These are phyloP conservation scores for Alloplasta piceator DNA, from an alignment of 2,888 invertebrate genomes.

Conservation along the genomic window DNA sequence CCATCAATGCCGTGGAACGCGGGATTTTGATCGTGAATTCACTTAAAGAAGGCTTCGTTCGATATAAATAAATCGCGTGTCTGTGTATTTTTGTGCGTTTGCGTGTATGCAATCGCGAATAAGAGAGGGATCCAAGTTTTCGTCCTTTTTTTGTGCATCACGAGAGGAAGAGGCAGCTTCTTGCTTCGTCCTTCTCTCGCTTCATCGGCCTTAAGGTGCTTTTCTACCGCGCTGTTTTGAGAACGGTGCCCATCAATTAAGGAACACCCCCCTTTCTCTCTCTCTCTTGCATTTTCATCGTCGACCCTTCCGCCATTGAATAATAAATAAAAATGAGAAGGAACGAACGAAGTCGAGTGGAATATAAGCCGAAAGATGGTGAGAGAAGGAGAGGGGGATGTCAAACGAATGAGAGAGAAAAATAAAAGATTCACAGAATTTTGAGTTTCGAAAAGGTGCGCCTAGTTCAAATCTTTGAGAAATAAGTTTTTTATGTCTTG, in stretches of 20 bases:
- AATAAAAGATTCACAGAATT: conserved; percentile 29
- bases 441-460: neutral
- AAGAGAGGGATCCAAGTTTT: neutral
- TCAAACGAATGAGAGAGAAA: conserved; percentile 29
- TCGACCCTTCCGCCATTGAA: conserved; percentile 75
- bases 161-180: conserved; percentile 36
- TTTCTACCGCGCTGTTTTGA: conserved; percentile 57
- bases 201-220: conserved; percentile 17
- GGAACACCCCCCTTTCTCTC: conserved; percentile 77
- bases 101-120: neutral
- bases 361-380: conserved; percentile 67
- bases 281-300: neutral
- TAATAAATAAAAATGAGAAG: conserved; percentile 80
- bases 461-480: no score
- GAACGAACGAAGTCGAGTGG: conserved; percentile 64
- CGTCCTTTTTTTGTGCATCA: no score
- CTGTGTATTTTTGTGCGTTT: conserved; percentile 38
- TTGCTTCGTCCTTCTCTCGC: conserved; percentile 33
- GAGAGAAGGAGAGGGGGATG: conserved; percentile 61
- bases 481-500: no score
- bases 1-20: conserved; percentile 81
- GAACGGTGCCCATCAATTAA: conserved; percentile 81
- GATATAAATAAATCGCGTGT: conserved; percentile 80
- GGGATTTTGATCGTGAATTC: conserved; percentile 82
- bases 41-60: conserved; percentile 73